Percentiles rank a stretch among this genome's conserved stretches.
Conservation (phyloP, 2,888 invertebrate species). For the Tipula helvola region DNA sequence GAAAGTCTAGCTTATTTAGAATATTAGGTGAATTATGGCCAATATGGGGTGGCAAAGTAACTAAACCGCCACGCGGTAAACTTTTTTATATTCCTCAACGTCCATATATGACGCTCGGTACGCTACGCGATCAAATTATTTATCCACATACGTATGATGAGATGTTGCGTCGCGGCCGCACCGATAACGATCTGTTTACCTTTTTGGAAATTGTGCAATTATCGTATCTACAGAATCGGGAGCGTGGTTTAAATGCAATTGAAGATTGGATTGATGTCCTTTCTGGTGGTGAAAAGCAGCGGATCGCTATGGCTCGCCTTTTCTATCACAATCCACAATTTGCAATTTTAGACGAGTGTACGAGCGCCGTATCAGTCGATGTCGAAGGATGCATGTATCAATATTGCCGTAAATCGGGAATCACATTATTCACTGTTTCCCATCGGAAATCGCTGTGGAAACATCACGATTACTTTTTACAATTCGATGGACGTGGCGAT, state of each 20-base stretch:
- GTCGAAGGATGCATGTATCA: constrained; percentile 97
- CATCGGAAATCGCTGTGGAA: constrained; percentile 96
- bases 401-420: constrained; percentile 72
- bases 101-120: constrained; percentile 97
- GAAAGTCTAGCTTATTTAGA: constrained; percentile 93
- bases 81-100: constrained; percentile 89
- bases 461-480: constrained; percentile 90
- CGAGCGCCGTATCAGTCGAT: constrained; percentile 96
- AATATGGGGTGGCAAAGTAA: constrained; percentile 82
- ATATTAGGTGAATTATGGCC: constrained; percentile 97
- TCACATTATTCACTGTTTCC: constrained; percentile 93
- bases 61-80: constrained; percentile 90
- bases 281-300: constrained; percentile 96
- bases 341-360: constrained; percentile 97
- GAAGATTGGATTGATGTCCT: constrained; percentile 99
- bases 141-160: constrained; percentile 88
- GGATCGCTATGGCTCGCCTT: constrained; percentile 95
- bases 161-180: constrained; percentile 63
- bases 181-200: constrained; percentile 62
- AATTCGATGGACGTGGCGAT: constrained; percentile 90
- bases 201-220: constrained; percentile 76
- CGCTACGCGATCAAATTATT: constrained; percentile 85
- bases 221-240: constrained; percentile 68
- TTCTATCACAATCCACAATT: constrained; percentile 98
- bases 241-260: constrained; percentile 80